A percentile compares a stretch with the other conserved stretches of the same genome.
These are phyloP conservation scores for Hyposmocoma kahamanoa DNA, from an alignment of 1,140 invertebrate species.

Conservation along the genomic window DNA sequence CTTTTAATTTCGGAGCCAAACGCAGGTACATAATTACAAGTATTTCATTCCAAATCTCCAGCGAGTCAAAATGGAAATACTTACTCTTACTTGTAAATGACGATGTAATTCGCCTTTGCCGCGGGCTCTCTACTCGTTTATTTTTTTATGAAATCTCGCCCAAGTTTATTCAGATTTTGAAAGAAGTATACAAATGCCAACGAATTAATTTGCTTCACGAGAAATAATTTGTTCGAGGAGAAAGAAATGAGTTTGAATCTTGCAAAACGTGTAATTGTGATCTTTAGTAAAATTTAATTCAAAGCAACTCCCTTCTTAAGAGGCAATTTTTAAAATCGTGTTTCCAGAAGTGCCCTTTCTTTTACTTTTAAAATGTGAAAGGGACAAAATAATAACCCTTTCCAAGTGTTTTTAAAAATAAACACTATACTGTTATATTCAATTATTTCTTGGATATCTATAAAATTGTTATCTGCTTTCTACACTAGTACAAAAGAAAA, in stretches of 20 bases:
- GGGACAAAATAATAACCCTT: too few species aligned
- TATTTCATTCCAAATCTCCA: conserved; percentile 25
- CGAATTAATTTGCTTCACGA: conserved; percentile 67
- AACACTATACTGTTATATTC: too few species aligned
- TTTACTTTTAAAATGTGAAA: too few species aligned
- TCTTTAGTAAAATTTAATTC: conserved; percentile 59
- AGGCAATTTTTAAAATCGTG: conserved; percentile 34
- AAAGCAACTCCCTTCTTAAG: conserved; percentile 29
- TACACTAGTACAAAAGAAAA: too few species aligned
- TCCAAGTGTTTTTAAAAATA: too few species aligned
- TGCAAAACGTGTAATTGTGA: conserved; percentile 61
- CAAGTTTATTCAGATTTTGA: conserved; percentile 65
- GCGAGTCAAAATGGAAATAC: conserved; percentile 31
- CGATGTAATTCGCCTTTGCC: conserved; percentile 65
- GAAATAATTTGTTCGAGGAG: conserved; percentile 52
- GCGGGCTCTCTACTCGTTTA: conserved; percentile 47
- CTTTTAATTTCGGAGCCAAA: not conserved
- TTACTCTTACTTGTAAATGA: conserved; percentile 58
- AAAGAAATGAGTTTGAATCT: conserved; percentile 67
- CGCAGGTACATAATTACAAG: conserved; percentile 1
- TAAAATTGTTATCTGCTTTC: too few species aligned
- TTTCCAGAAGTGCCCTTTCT: conserved; percentile 4
- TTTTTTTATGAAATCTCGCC: conserved; percentile 65
- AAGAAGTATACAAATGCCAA: conserved; percentile 65
- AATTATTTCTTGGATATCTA: too few species aligned